Evolutionary conservation across 1,140 invertebrate species (phyloP).

Genomic region (Sycobia sp.): DNA sequence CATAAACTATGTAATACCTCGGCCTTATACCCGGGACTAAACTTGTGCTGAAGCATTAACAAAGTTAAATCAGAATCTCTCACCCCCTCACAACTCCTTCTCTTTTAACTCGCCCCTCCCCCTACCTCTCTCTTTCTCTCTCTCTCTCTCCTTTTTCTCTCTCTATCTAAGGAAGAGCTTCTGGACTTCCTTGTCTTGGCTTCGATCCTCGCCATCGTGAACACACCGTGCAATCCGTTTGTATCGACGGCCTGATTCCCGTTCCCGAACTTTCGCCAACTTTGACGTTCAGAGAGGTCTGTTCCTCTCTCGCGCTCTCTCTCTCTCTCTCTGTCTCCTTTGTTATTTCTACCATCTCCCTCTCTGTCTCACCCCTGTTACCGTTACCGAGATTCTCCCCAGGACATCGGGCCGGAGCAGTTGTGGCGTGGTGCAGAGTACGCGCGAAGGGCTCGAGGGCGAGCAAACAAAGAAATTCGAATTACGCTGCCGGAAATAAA

Average conservation of each 20-base stretch:
- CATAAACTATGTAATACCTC: conserved; percentile 26
- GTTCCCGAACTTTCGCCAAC: neutral
- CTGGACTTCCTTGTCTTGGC: neutral
- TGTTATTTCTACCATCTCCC: no score
- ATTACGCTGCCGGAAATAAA: conserved; percentile 11
- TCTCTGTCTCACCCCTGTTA: no score
- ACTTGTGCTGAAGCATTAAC: conserved; percentile 10
- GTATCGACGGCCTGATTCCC: conserved; percentile 7
- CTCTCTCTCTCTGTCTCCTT: no score
- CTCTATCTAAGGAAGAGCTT: conserved; percentile 7
- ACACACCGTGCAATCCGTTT: conserved; percentile 3
- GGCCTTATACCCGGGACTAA: conserved; percentile 5
- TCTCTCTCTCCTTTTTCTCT: no score
- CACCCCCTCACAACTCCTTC: neutral
- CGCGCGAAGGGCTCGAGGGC: no score
- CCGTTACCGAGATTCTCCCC: no score
- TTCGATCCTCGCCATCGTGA: no score
- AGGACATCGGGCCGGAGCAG: no score
- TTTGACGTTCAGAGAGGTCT: no score
- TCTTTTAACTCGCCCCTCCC: neutral
- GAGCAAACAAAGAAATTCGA: conserved; percentile 14
- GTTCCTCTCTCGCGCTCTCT: no score
- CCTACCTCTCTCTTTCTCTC: no score
- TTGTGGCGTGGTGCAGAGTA: no score
- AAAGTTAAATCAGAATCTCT: conserved; percentile 25